Evolutionary conservation across 2,113 vertebrate species (phyloP), one percentile per base, ranked within the genome.

Genomic region (Perccottus glenii): DNA sequence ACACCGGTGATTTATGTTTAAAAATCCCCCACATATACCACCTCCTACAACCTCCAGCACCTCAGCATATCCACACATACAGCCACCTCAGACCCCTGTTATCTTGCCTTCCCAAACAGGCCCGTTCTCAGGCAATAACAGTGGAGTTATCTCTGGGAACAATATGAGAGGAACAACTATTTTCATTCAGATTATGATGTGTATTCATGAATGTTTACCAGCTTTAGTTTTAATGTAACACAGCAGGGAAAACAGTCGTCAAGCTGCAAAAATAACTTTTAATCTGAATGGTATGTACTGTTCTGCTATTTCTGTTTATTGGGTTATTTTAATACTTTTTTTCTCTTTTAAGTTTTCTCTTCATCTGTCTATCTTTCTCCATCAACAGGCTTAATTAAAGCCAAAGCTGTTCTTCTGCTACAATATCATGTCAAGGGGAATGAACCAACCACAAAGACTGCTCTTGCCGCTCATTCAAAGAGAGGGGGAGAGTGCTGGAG

Each of bases 1-100:
- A 63, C 70, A 60, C 57, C 52, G 47, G 63, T 91, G 88, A 92
- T 91, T 91, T 90, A 90, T 90, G 81, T 67, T 78, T 71, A 69
- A 85, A 40, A 83, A 82, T 82, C 81, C 75, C 73, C 69, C 67
- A 47, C 83, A 74, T 75, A 79, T 71, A 70, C 59, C 70, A 53
- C 81, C 81, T 69, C 79, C 73, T 81, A 84, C 82, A 27, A 83
- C 77, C 64, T 78, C 67, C 50, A 46, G 77, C 76, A 77, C 84
- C 65, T 64, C 70, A 40, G 52, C 64, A 11, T 44, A 15, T 33
- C 12, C 58, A 75, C 49, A 78, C 77, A 78, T n/a, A n/a, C 82
- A 88, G 85, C 82, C 64, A 61, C 64, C 47, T 27, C 19, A 27
- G 19, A 27, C 19, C 59, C 67, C 55, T 40, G 62, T 87, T 90